phyloP scores from a whole-genome alignment of 2,797 vertebrate species.

The Paguma larvata region DNA sequence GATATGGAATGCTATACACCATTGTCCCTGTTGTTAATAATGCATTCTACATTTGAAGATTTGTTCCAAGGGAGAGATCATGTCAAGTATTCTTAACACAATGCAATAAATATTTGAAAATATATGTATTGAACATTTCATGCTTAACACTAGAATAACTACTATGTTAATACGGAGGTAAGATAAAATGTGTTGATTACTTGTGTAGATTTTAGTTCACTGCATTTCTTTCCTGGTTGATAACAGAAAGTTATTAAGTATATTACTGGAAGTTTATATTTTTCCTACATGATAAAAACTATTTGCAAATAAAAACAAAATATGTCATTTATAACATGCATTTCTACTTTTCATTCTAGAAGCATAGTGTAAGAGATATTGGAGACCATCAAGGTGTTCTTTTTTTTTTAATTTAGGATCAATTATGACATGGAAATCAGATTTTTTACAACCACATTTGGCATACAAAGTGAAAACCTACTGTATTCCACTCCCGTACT shows the following conservation, averaged over 20 bases:
- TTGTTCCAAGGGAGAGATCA: not conserved
- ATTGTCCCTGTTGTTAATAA: not conserved
- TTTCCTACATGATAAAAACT: not conserved
- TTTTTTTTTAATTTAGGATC: not conserved
- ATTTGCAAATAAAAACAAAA: not conserved
- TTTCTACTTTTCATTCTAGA: not conserved
- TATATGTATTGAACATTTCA: not conserved
- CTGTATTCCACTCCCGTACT: not conserved
- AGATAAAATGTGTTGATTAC: not conserved
- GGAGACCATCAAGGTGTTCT: not conserved
- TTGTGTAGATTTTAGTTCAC: not conserved
- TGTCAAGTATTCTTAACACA: not conserved
- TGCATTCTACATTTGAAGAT: not conserved
- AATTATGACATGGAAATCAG: not conserved
- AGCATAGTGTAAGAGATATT: not conserved
- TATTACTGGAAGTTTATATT: not conserved
- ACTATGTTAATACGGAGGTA: not conserved
- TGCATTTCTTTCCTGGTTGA: not conserved
- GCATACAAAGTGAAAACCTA: not conserved
- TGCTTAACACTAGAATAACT: slow-evolving; percentile 2
- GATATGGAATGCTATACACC: not conserved
- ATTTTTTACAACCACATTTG: not conserved
- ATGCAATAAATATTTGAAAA: not conserved
- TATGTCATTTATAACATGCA: not conserved
- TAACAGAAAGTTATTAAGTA: not conserved